A percentile compares a stretch with the other conserved stretches of the same genome.
Conservation (phyloP, 2,888 invertebrate genomes). For the Anaspis maculata region DNA sequence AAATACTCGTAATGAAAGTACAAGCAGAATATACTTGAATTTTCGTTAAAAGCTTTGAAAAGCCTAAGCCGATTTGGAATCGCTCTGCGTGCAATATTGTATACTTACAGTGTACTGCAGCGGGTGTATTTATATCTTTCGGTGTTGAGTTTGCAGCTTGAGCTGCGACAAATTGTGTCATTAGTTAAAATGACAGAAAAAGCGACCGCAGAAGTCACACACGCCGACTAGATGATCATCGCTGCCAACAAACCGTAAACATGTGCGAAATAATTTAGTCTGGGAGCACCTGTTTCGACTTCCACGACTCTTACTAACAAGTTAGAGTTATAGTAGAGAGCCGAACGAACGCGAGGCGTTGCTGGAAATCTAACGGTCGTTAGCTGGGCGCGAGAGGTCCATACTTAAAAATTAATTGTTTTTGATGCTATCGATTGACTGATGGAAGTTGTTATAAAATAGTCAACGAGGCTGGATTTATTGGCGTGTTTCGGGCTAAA, state of each 20-base stretch:
- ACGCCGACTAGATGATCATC: constrained; percentile 27
- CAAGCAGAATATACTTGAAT: too few relatives aligned
- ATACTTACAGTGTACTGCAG: too few relatives aligned
- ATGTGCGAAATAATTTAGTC: constrained; percentile 24
- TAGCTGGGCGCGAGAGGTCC: too few relatives aligned
- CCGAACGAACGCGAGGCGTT: constrained; percentile 3
- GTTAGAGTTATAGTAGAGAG: too few relatives aligned
- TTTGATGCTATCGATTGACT: constrained; percentile 6
- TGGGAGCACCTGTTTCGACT: constrained; percentile 15
- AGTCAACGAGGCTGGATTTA: constrained; percentile 6
- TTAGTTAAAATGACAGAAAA: constrained; percentile 33
- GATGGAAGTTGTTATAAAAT: constrained; percentile 6
- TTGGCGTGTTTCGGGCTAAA: constrained; percentile 5
- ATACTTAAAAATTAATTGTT: constrained; percentile 2
- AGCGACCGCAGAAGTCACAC: constrained; percentile 32
- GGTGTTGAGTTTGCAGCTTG: constrained; percentile 27
- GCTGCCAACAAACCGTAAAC: constrained; percentile 25
- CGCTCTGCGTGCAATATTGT: too few relatives aligned
- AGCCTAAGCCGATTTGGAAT: too few relatives aligned
- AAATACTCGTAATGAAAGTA: too few relatives aligned
- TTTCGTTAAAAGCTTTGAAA: too few relatives aligned
- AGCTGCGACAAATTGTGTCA: constrained; percentile 35
- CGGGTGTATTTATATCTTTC: constrained; percentile 25
- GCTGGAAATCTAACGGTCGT: neutral
- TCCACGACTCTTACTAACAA: constrained; percentile 5